phyloP scores from a whole-genome alignment of 1,140 invertebrate genomes.

The Papilio helenus region DNA sequence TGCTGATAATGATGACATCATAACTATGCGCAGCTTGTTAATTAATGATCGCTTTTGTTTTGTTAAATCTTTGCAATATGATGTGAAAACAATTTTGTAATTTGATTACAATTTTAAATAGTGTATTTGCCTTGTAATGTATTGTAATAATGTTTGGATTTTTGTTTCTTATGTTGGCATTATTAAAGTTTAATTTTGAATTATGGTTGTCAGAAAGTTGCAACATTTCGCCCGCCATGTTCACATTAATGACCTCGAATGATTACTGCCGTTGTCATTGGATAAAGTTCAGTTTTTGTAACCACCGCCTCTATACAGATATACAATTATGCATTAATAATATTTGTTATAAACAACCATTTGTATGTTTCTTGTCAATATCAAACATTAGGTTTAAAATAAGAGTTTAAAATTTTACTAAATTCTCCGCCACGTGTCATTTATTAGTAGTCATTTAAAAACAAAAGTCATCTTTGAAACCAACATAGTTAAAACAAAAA shows the following conservation, averaged over 20 bases:
- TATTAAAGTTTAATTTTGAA: neutral
- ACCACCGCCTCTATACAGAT: neutral
- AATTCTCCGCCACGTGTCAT: neutral
- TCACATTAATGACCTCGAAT: slow-evolving; percentile 41
- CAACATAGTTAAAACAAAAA: slow-evolving; percentile 1
- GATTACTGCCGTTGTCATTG: slow-evolving; percentile 42
- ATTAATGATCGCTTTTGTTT: neutral
- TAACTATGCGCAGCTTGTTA: slow-evolving; percentile 26
- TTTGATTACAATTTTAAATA: neutral
- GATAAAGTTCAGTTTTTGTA: slow-evolving; percentile 43
- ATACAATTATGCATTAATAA: no score
- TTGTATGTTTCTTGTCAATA: no score
- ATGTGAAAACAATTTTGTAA: neutral
- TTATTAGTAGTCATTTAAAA: slow-evolving; percentile 35
- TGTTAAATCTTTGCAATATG: neutral
- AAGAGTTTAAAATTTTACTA: no score
- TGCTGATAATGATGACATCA: slow-evolving; percentile 46
- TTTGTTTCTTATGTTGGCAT: neutral
- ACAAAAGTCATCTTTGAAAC: neutral
- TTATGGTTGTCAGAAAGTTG: neutral
- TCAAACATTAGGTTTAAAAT: neutral
- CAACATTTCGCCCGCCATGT: slow-evolving; percentile 1
- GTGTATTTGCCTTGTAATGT: no score
- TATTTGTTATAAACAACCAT: no score
- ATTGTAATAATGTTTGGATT: no score